These are phyloP conservation scores for Micrasema longulum DNA, from an alignment of 1,140 invertebrate genomes.

Conservation along the genomic window DNA sequence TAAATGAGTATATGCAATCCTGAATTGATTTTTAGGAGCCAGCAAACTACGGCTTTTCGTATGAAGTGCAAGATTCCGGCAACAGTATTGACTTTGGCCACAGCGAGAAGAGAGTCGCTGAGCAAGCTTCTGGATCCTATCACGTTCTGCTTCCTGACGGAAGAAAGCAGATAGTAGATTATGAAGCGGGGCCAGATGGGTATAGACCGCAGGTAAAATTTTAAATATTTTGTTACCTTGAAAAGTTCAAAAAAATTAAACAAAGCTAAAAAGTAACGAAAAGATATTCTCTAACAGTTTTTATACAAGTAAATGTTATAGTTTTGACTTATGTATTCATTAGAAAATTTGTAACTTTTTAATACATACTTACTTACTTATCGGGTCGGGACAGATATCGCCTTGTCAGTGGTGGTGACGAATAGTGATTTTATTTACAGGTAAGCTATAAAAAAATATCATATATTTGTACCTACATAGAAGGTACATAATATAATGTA, in stretches of 20 bases:
- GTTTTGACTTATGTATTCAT: too few species aligned
- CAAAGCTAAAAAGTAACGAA: background rate
- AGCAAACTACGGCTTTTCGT: slow-evolving; percentile 76
- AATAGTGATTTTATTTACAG: too few species aligned
- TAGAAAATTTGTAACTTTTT: too few species aligned
- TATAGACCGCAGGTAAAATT: slow-evolving; percentile 72
- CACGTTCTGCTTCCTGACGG: slow-evolving; percentile 76
- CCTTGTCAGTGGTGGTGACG: too few species aligned
- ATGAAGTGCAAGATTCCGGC: slow-evolving; percentile 72
- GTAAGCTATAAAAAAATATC: too few species aligned
- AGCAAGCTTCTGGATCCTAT: slow-evolving; percentile 73
- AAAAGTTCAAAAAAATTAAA: too few species aligned
- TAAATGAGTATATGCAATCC: too few species aligned
- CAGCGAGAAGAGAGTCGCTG: slow-evolving; percentile 72
- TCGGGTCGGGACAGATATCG: too few species aligned
- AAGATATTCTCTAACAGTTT: background rate
- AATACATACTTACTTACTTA: too few species aligned
- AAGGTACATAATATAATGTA: too few species aligned
- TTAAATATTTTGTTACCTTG: too few species aligned
- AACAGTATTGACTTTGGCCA: slow-evolving; percentile 74
- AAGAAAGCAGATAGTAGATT: slow-evolving; percentile 74
- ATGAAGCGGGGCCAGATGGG: slow-evolving; percentile 73
- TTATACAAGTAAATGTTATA: background rate
- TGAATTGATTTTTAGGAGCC: slow-evolving; percentile 71
- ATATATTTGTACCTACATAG: too few species aligned